phyloP scores from a whole-genome alignment of 2,113 vertebrate genomes.

The Micronisus gabar region DNA sequence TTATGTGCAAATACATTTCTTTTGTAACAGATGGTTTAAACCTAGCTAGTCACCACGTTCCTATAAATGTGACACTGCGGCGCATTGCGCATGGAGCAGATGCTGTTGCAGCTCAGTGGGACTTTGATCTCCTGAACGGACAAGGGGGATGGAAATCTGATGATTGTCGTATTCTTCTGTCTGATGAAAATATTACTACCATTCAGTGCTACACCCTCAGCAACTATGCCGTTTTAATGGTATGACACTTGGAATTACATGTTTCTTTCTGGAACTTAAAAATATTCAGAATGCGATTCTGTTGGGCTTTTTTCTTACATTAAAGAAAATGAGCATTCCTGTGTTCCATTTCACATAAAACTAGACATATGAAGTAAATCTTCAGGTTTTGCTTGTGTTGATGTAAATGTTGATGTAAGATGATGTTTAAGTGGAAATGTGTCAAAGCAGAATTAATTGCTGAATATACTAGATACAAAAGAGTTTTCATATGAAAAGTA shows the following conservation, averaged over 20 bases:
- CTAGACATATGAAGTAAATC: background rate
- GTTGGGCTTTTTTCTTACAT: background rate
- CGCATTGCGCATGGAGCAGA: constrained; percentile 87
- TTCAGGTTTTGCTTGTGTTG: background rate
- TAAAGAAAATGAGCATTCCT: background rate
- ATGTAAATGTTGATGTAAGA: background rate
- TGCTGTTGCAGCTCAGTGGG: constrained; percentile 89
- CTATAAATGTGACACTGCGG: constrained; percentile 87
- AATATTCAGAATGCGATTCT: background rate
- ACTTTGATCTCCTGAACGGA: constrained; percentile 86
- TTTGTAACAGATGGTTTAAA: constrained; percentile 80
- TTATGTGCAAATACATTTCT: background rate
- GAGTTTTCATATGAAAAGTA: background rate
- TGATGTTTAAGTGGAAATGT: background rate
- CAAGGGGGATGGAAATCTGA: constrained; percentile 93
- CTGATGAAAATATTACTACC: constrained; percentile 90
- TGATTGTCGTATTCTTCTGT: constrained; percentile 85
- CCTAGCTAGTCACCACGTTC: constrained; percentile 67
- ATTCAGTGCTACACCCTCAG: constrained; percentile 90
- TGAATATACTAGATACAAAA: background rate
- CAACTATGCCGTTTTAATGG: constrained; percentile 95
- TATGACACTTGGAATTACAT: constrained; percentile 18
- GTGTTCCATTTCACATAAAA: background rate
- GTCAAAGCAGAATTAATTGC: background rate
- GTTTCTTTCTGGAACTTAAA: background rate